A percentile compares a stretch with the other conserved stretches of the same genome.
These are phyloP conservation scores for Platycercus adscitus DNA, from an alignment of 2,113 vertebrate genomes.

Conservation along the genomic window DNA sequence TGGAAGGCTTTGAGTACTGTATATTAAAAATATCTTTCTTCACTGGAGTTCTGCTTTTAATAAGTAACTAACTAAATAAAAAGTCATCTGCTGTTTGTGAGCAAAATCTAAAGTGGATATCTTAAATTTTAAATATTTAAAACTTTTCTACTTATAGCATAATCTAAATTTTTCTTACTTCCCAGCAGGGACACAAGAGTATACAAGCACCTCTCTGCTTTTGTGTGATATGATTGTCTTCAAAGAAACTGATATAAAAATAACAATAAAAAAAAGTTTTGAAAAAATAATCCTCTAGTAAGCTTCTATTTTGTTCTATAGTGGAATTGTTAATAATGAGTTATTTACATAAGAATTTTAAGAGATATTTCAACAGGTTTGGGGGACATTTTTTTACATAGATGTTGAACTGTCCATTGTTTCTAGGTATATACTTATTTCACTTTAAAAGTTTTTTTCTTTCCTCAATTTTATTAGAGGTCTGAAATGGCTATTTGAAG, in stretches of 20 bases:
- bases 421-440: background rate
- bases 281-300: background rate
- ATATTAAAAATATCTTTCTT: background rate
- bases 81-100: background rate
- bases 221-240: background rate
- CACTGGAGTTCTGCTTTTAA: background rate
- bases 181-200: background rate
- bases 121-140: slow-evolving; percentile 4
- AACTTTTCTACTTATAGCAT: background rate
- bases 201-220: background rate
- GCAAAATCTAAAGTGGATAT: background rate
- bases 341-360: background rate
- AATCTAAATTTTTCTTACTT: background rate
- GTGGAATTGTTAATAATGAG: background rate
- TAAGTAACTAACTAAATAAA: background rate
- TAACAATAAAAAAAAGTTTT: background rate
- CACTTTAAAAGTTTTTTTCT: background rate
- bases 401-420: background rate
- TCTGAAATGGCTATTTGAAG: background rate
- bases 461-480: background rate
- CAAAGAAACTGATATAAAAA: background rate
- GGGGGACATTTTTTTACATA: background rate
- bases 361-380: background rate
- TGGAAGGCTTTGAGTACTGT: background rate
- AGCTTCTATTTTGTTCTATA: background rate